Evolutionary conservation across 1,140 invertebrate genomes (phyloP), one percentile per base, ranked within the genome.

Genomic region (Araneus ventricosus): DNA sequence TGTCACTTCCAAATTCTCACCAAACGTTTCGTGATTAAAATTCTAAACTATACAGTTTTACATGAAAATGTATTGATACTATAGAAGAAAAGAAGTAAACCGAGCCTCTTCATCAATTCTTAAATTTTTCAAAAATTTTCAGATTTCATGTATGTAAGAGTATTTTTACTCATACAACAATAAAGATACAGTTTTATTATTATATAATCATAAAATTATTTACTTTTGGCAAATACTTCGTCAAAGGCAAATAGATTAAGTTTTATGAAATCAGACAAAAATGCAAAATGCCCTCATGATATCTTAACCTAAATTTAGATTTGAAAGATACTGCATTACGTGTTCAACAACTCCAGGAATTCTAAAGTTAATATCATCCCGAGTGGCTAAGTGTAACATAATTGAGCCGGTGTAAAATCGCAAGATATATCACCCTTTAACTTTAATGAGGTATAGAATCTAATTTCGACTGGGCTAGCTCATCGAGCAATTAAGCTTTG

Each of bases 401-500:
- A 75, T 75, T 75, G 70, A 75, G 70, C 10, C 34, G 34, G 70
- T 75, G 70, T 75, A 75, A 75, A 75, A 75, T 75, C 70, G 30
- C 70, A 75, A 75, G 70, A 75, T 75, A 37, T 75, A 75, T 75
- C 70, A 75, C 70, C 70, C 70, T 75, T 75, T 75, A 75, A 37
- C 30, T 84, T 84, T 84, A 84, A 84, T 84, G 80, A 84, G 80
- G 7, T 45, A 24, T 10, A 45, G 80, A 84, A 45, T 84, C 80
- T 45, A 52, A 84, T 84, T 84, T 84, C 80, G n/a, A 41, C 8
- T 52, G 45, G n/a, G 39, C n/a, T 52, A 84, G 39, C 80, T 41
- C 45, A 84, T 84, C 80, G 80, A 45, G 80, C 45, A 52, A 84
- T 84, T 84, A 84, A 41, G 37, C 17, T 39, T 84, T 84, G 80